Evolutionary conservation across 2,113 vertebrate genomes (phyloP).

Genomic region (Corythaixoides concolor): DNA sequence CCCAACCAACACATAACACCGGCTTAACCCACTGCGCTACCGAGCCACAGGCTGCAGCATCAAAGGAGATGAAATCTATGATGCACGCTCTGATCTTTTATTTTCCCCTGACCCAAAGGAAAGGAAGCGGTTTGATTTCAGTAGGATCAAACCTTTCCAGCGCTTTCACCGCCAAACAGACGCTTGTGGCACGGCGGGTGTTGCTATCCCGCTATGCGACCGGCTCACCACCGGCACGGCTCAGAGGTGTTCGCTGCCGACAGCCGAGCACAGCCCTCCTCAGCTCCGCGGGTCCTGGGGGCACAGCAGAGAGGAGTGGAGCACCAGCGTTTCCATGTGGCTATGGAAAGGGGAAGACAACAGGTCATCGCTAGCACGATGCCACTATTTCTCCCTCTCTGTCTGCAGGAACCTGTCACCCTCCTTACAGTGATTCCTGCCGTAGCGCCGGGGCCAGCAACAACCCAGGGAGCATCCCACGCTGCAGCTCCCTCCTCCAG

Average conservation of each 20-base stretch:
- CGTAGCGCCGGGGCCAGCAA: background rate
- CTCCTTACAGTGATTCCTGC: background rate
- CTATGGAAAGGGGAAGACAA: background rate
- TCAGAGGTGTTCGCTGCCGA: background rate
- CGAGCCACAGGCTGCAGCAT: rapidly evolving
- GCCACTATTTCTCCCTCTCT: background rate
- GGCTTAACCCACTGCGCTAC: background rate
- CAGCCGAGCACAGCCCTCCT: background rate
- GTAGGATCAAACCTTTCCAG: background rate
- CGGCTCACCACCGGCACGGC: background rate
- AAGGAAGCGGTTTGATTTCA: background rate
- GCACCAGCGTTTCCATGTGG: background rate
- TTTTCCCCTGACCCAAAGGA: background rate
- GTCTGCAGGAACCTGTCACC: background rate
- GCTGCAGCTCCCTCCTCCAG: background rate
- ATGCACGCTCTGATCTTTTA: background rate
- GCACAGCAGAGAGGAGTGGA: background rate
- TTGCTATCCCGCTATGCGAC: background rate
- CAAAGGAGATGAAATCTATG: background rate
- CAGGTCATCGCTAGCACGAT: rapidly evolving
- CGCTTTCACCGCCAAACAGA: background rate
- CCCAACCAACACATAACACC: background rate
- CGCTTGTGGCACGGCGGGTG: rapidly evolving
- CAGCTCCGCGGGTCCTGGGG: background rate
- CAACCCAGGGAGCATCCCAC: background rate